Evolutionary conservation across 2,113 vertebrate genomes (phyloP), one percentile per base, ranked within the genome.

Genomic region (Carassius carassius): DNA sequence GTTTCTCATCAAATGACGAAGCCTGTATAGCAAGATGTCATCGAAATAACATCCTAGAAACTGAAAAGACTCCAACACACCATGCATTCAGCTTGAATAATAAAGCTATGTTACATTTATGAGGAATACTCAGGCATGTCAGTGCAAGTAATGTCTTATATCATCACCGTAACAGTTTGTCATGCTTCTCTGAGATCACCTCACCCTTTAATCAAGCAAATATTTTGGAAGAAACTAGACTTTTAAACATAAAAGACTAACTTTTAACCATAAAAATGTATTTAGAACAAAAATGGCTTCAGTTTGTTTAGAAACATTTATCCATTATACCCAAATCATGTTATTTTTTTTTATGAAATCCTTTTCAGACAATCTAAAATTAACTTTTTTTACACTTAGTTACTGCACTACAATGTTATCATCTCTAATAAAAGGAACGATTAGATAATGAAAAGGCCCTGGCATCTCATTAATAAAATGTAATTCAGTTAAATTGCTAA

Each of bases 151-250:
- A n/a, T 23, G 47, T 82, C 65, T 58, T 82, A 82, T 58, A 72
- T 81, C 44, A 82, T 56, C 63, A 72, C 23, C 60, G 21, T 63
- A 65, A 80, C n/a, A 0, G 37, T 19, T 69, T 81, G 63, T 70
- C 79, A 37, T 67, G 60, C 23, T 1, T 37, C 49, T 72, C 63
- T 78, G 79, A 83, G 44, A 74, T 72, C 79, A 85, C 70, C 41
- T 54, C 70, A 35, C 23, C 29, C 79, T 37, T 81, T 41, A 58
- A 78, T 69, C n/a, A 37, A 83, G 73, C 35, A 14, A 81, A 82
- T 85, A 69, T 85, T 83, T 78, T 49, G 65, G 73, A 78, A 63
- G n/a, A 37, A 69, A 47, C 37, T 41, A 41, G 37, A 41, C 37
- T 41, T 37, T 37, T 37, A 37, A 37, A 5, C 3, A 37, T 37